phyloP scores from a whole-genome alignment of 1,140 invertebrate genomes.

The Telenomus remus region DNA sequence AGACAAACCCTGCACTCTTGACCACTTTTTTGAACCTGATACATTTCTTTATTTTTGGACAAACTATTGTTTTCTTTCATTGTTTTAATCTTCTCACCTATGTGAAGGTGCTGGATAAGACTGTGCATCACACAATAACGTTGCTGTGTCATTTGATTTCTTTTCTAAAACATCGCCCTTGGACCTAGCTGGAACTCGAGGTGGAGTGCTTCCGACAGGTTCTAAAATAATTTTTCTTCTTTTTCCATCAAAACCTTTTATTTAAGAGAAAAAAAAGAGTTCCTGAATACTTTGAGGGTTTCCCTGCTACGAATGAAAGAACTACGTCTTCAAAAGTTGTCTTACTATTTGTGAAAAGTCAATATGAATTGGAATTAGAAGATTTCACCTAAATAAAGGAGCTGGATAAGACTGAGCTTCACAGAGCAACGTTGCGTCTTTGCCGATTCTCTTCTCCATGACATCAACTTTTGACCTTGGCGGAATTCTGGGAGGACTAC shows the following conservation, averaged over 20 bases:
- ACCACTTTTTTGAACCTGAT: too few relatives aligned
- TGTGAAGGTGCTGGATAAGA: slow-evolving; percentile 79
- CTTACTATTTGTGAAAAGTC: not conserved
- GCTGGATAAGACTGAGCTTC: slow-evolving; percentile 80
- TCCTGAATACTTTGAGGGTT: slow-evolving; percentile 28
- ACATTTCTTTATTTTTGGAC: too few relatives aligned
- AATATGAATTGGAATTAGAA: slow-evolving; percentile 1
- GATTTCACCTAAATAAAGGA: slow-evolving; percentile 77
- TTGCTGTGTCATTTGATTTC: slow-evolving; percentile 67
- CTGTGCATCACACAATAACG: slow-evolving; percentile 80
- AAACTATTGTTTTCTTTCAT: slow-evolving; percentile 1
- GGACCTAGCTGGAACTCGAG: slow-evolving; percentile 76
- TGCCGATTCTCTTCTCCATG: slow-evolving; percentile 62
- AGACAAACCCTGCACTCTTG: slow-evolving; percentile 2
- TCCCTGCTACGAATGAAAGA: slow-evolving; percentile 3
- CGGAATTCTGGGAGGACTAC: slow-evolving; percentile 77
- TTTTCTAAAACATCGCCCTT: slow-evolving; percentile 73
- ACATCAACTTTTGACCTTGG: slow-evolving; percentile 73
- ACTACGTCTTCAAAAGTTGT: too few relatives aligned
- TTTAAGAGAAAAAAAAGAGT: not conserved
- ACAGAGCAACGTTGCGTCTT: slow-evolving; percentile 77
- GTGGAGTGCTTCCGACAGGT: slow-evolving; percentile 78
- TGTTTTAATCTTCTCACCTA: slow-evolving; percentile 72
- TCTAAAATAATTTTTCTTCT: slow-evolving; percentile 70
- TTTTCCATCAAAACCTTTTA: not conserved